Base-by-base conservation (phyloP, 37 sponge, comb jelly and placozoan genomes). In the Ephydatia muelleri region DNA sequence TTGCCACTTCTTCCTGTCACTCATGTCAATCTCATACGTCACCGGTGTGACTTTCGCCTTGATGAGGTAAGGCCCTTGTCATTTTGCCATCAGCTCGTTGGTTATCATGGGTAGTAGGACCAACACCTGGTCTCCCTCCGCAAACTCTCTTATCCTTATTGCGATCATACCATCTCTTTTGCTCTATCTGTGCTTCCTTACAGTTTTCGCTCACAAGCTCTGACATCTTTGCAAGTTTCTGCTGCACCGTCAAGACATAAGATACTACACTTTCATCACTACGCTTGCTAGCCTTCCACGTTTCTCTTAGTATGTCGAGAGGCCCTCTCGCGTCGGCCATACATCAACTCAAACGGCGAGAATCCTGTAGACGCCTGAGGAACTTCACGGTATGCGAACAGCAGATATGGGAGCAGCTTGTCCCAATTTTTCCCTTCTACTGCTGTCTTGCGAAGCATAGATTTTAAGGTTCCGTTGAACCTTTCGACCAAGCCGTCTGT, bases 311-410 rank as follows among this genome's bases (percentile, higher is more conserved):
- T 23, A 87, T 32, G 34, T 87, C 82, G 29, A 87, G 80, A 21
- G 78, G 82, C 23, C 88, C 88, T 34, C 87, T 70, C 34, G 67
- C 80, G 22, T 65, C 65, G 16, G 71, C 84, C 84, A 83, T 68
- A 85, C 13, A 85, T 68, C 49, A 85, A 78, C 71, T 85, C 85
- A 39, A 85, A 85, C 25, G 84, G 84, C 26, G 75, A 74, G 32
- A 83, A 83, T 5, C 76, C 84, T 33, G 75, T 9, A 21, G 75
- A 22, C 29, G 70, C 29, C 70, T 69, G 70, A 30, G 70, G 70
- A 69, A 69, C 70, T 69, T 69, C 70, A 30, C 76, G 26, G 38
- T 69, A 25, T 47, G 72, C 87, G 80, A 66, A 87, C 30, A 87
- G 72, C 40, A 87, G 72, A 68, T 87, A 82, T 67, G 82, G 82